phyloP scores from a whole-genome alignment of 2,888 invertebrate genomes.

The Troides helena region DNA sequence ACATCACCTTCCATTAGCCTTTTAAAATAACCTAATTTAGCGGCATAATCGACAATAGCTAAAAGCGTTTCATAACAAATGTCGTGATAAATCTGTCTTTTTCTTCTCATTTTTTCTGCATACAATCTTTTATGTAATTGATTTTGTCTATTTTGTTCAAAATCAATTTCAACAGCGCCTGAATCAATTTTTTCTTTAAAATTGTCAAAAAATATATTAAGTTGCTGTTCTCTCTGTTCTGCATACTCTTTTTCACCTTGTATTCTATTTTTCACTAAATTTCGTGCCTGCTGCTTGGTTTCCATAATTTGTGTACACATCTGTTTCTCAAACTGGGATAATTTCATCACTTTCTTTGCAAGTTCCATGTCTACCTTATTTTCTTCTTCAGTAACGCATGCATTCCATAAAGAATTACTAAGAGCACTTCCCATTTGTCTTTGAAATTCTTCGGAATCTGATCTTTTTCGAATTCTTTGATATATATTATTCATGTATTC shows the following conservation, averaged over 20 bases:
- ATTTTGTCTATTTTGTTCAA: slow-evolving; percentile 73
- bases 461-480: slow-evolving; percentile 60
- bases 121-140: slow-evolving; percentile 78
- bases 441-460: slow-evolving; percentile 70
- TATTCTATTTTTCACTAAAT: slow-evolving; percentile 76
- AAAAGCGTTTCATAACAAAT: slow-evolving; percentile 76
- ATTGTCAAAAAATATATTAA: slow-evolving; percentile 68
- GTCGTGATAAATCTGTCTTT: slow-evolving; percentile 67
- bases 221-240: slow-evolving; percentile 72
- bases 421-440: slow-evolving; percentile 73
- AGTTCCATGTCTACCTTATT: slow-evolving; percentile 71
- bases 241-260: slow-evolving; percentile 73
- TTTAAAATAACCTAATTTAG: slow-evolving; percentile 75
- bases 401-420: slow-evolving; percentile 75
- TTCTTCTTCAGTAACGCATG: slow-evolving; percentile 75
- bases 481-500: slow-evolving; percentile 74
- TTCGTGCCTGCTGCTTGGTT: slow-evolving; percentile 79
- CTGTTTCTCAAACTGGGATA: slow-evolving; percentile 84
- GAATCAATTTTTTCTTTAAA: slow-evolving; percentile 69
- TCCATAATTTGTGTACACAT: slow-evolving; percentile 83
- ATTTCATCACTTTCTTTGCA: slow-evolving; percentile 79
- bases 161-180: slow-evolving; percentile 71
- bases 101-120: slow-evolving; percentile 74
- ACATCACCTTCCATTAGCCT: slow-evolving; percentile 63
- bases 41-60: slow-evolving; percentile 79